Conservation (phyloP, 1,140 invertebrate genomes). For the Anoplolepis gracilipes region DNA sequence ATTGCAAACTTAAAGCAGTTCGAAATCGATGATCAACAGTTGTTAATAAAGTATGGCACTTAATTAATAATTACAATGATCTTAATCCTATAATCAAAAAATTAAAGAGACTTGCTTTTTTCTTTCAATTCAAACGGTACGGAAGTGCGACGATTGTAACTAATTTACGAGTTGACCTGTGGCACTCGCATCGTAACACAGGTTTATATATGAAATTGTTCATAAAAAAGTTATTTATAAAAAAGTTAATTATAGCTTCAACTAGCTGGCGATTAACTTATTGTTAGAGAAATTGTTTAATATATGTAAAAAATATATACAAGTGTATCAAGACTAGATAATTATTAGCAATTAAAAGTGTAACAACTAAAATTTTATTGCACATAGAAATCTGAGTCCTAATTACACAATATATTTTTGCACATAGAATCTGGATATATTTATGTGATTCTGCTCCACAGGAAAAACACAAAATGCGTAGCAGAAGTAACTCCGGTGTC, state of each 20-base stretch:
- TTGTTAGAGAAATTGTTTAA: background rate
- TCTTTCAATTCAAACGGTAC: slow-evolving; percentile 4
- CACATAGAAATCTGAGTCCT: background rate
- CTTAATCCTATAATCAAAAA: background rate
- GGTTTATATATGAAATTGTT: too few relatives aligned
- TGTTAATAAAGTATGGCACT: background rate
- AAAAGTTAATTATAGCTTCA: too few relatives aligned
- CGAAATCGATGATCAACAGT: background rate
- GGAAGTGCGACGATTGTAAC: background rate
- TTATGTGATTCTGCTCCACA: slow-evolving; percentile 1
- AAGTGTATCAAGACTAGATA: background rate
- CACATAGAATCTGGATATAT: background rate
- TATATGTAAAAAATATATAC: background rate
- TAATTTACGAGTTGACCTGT: too few relatives aligned
- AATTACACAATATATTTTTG: background rate
- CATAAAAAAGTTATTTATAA: too few relatives aligned
- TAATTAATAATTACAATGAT: background rate
- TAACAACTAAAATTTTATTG: background rate
- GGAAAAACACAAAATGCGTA: slow-evolving; percentile 90
- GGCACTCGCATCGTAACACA: too few relatives aligned
- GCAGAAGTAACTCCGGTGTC: slow-evolving; percentile 97
- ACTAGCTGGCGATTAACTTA: background rate
- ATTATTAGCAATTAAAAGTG: background rate
- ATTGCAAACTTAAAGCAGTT: background rate
- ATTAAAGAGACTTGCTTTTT: background rate